phyloP scores from a whole-genome alignment of 2,113 vertebrate genomes.

The Paramisgurnus dabryanus region DNA sequence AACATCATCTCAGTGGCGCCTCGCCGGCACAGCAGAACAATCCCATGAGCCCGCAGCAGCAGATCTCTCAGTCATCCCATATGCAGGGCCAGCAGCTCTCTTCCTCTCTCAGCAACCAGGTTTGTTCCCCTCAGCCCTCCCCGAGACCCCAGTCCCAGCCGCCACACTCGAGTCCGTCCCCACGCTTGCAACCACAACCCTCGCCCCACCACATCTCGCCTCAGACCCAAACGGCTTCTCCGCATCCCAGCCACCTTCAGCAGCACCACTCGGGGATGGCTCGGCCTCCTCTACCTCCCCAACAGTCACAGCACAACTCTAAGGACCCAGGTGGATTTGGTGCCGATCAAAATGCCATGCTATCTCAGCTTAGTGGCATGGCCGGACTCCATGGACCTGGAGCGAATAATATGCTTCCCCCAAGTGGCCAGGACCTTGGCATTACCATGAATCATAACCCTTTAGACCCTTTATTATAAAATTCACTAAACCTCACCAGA shows the following conservation, averaged over 20 bases:
- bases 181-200: slow-evolving; percentile 94
- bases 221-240: slow-evolving; percentile 95
- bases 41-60: slow-evolving; percentile 87
- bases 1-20: slow-evolving; percentile 68
- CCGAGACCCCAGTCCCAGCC: slow-evolving; percentile 93
- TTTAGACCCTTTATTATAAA: slow-evolving; percentile 65
- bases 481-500: slow-evolving; percentile 44
- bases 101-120: slow-evolving; percentile 90
- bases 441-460: slow-evolving; percentile 82
- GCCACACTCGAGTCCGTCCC: slow-evolving; percentile 95
- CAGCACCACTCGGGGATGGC: slow-evolving; percentile 81
- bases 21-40: slow-evolving; percentile 88
- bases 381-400: slow-evolving; percentile 87
- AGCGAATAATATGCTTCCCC: slow-evolving; percentile 81
- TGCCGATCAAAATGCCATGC: slow-evolving; percentile 79
- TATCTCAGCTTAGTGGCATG: slow-evolving; percentile 92
- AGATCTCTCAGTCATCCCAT: slow-evolving; percentile 78
- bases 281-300: slow-evolving; percentile 81
- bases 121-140: slow-evolving; percentile 94
- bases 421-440: slow-evolving; percentile 88
- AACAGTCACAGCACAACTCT: slow-evolving; percentile 88
- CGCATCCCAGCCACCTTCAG: slow-evolving; percentile 83
- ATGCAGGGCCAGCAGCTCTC: slow-evolving; percentile 85
- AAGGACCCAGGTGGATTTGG: slow-evolving; percentile 73
- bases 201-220: slow-evolving; percentile 96